Percentiles rank a stretch among this genome's conserved stretches.
These are phyloP conservation scores for Tragelaphus imberbis DNA, from an alignment of 2,113 vertebrate species.

Conservation along the genomic window DNA sequence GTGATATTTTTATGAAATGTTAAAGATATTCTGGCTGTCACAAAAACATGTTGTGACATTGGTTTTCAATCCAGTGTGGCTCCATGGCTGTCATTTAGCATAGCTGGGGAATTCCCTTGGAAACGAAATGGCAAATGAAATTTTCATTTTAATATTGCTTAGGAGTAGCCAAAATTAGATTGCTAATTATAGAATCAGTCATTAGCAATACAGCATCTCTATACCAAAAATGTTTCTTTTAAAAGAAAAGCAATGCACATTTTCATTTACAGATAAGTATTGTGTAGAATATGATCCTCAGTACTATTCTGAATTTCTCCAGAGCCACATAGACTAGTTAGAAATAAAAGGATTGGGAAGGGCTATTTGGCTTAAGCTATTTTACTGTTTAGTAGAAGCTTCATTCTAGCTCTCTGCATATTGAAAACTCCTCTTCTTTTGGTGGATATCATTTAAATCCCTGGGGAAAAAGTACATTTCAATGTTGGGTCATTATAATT, in stretches of 20 bases:
- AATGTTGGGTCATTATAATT: conserved; percentile 53
- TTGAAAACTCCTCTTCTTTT: conserved; percentile 31
- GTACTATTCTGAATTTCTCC: conserved; percentile 26
- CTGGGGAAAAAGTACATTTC: conserved; percentile 18
- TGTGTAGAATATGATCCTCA: background rate
- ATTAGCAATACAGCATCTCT: conserved; percentile 3
- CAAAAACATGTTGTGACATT: background rate
- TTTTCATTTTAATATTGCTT: conserved; percentile 56
- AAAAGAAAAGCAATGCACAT: background rate
- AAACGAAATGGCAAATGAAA: conserved; percentile 50
- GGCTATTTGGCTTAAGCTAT: conserved; percentile 21
- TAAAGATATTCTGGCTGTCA: background rate
- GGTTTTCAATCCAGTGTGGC: background rate
- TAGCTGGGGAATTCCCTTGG: background rate
- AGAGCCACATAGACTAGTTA: background rate
- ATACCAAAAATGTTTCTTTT: conserved; percentile 3
- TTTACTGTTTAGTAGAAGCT: conserved; percentile 19
- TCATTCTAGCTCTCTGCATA: background rate
- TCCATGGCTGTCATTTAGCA: background rate
- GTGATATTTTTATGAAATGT: background rate
- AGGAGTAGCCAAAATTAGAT: conserved; percentile 44
- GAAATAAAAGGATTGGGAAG: background rate
- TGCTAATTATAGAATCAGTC: conserved; percentile 52
- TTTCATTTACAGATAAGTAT: background rate
- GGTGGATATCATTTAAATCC: conserved; percentile 21